Conservation (phyloP, 2,888 invertebrate species). For the Ochropleura plecta region DNA sequence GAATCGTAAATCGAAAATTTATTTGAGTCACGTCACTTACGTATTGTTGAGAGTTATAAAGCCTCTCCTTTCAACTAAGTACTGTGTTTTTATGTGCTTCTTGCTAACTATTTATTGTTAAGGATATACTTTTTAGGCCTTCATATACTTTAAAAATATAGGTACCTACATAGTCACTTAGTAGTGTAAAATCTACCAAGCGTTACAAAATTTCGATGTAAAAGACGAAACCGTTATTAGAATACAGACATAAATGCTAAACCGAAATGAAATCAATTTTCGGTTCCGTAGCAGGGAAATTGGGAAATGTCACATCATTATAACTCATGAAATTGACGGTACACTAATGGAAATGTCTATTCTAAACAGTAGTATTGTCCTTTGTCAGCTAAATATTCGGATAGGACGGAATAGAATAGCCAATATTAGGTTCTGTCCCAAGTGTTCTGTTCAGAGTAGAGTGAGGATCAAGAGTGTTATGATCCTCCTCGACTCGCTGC, state of each 20-base stretch:
- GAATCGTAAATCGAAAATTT: conserved; percentile 39
- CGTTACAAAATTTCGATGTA: background rate
- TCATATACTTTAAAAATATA: background rate
- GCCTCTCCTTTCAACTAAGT: conserved; percentile 11
- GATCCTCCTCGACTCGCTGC: background rate
- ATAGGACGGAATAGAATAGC: background rate
- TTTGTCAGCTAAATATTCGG: conserved; percentile 31
- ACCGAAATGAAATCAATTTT: conserved; percentile 5
- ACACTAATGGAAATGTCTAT: conserved; percentile 31
- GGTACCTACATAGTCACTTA: background rate
- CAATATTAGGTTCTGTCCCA: conserved; percentile 8
- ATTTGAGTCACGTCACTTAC: conserved; percentile 42
- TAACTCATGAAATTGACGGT: conserved; percentile 27
- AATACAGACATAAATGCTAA: conserved; percentile 2
- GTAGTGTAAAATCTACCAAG: background rate
- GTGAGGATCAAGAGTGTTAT: background rate
- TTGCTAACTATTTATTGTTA: conserved; percentile 26
- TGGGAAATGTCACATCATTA: conserved; percentile 10
- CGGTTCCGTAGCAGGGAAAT: conserved; percentile 1
- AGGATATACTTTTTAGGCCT: background rate
- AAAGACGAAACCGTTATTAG: conserved; percentile 1
- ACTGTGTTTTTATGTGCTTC: conserved; percentile 20
- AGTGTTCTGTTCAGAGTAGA: background rate
- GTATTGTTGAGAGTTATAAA: conserved; percentile 31
- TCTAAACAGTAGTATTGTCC: conserved; percentile 3